phyloP scores from a whole-genome alignment of 2,797 vertebrate genomes.

The Leptodactylus fallax region DNA sequence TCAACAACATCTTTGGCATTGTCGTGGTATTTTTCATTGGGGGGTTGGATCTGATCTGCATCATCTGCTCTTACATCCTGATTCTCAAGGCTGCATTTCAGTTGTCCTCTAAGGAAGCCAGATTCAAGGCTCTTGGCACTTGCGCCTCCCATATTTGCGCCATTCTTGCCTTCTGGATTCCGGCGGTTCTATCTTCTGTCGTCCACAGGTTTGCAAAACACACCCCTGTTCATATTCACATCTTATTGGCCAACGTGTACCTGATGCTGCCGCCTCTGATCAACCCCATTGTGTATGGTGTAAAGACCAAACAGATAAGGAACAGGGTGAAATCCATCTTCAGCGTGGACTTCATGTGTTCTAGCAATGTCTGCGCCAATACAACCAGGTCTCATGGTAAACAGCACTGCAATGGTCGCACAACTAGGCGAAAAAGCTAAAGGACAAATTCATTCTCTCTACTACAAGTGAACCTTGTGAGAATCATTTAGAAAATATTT shows the following conservation, averaged over 20 bases:
- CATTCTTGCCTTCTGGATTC: conserved; percentile 64
- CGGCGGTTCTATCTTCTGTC: conserved; percentile 60
- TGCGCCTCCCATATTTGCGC: conserved; percentile 64
- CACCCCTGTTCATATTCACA: conserved; percentile 47
- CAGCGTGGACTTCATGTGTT: neutral
- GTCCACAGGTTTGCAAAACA: conserved; percentile 53
- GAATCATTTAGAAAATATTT: too few relatives aligned
- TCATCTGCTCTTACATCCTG: conserved; percentile 62
- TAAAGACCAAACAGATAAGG: conserved; percentile 31
- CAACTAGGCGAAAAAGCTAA: neutral
- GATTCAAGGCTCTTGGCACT: conserved; percentile 62
- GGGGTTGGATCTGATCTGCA: neutral
- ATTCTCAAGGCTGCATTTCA: conserved; percentile 63
- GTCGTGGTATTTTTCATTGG: conserved; percentile 64
- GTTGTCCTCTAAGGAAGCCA: conserved; percentile 53
- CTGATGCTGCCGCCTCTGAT: conserved; percentile 74
- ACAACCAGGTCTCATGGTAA: too few relatives aligned
- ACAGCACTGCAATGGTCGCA: neutral
- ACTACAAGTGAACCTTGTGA: too few relatives aligned
- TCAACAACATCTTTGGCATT: conserved; percentile 75
- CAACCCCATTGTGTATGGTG: conserved; percentile 67
- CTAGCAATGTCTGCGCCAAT: neutral
- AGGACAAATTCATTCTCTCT: neutral
- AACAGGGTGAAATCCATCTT: neutral
- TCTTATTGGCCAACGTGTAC: conserved; percentile 70